phyloP scores from a whole-genome alignment of 2,888 invertebrate species.

The Stenodera caucasica region DNA sequence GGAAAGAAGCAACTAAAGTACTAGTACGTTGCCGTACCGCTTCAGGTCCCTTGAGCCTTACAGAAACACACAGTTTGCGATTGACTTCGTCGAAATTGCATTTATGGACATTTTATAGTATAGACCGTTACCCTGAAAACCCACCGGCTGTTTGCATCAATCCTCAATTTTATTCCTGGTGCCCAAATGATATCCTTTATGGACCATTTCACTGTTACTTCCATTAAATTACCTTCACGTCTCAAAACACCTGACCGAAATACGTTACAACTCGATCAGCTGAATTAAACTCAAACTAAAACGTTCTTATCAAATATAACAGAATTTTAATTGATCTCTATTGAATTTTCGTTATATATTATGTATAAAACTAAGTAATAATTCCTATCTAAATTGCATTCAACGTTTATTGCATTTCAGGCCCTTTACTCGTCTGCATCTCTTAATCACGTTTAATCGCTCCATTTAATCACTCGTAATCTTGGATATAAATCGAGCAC shows the following conservation, averaged over 20 bases:
- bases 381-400: background rate
- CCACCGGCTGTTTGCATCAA: conserved; percentile 31
- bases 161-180: conserved; percentile 29
- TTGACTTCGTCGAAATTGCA: conserved; percentile 32
- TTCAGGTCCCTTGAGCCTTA: conserved; percentile 17
- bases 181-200: conserved; percentile 31
- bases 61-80: conserved; percentile 20
- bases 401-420: background rate
- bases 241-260: conserved; percentile 30
- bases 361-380: background rate
- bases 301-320: too few relatives aligned
- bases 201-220: conserved; percentile 30
- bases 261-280: conserved; percentile 13
- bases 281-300: too few relatives aligned
- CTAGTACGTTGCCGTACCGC: background rate
- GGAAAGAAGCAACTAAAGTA: background rate
- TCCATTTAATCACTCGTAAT: conserved; percentile 12
- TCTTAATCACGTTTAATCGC: conserved; percentile 11
- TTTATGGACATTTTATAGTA: conserved; percentile 31
- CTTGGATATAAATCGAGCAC: conserved; percentile 6
- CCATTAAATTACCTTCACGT: conserved; percentile 27
- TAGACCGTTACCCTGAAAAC: conserved; percentile 28
- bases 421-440: conserved; percentile 5
- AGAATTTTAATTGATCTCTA: too few relatives aligned
- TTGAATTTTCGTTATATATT: background rate